Base-by-base conservation (phyloP, 2,797 vertebrate genomes). In the Gallinago nigripennis region DNA sequence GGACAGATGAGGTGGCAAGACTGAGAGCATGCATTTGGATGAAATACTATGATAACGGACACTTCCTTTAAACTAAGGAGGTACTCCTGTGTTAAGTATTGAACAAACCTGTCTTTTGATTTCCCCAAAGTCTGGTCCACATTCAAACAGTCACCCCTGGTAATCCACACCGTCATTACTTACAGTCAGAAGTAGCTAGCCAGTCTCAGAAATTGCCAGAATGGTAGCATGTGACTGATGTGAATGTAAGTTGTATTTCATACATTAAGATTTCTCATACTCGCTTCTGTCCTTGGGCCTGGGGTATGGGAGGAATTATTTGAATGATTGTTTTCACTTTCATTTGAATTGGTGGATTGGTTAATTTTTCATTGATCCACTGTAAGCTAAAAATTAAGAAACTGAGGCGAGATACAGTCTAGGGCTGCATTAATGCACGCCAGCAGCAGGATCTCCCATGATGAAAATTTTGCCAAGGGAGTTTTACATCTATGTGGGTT, bases 1-100 rank as follows among this genome's bases (percentile, higher is more conserved):
- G 88, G 92, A 86, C 69, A 93, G 53, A 50, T 86, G 70, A 90
- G 24, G 16, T 87, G 68, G 56, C 35, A 87, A 45, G 85, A 43
- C 61, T 61, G 66, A 94, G 14, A 51, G 17, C 35, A 35, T 48
- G 31, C 16, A 9, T 86, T 90, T 82, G 72, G 43, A 60, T 88
- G 7, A 95, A 94, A 86, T 57, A 45, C 12, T 53, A 1, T 48
- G 30, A 24, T 82, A 65, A 87, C 90, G 28, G 53, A 61, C 45
- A 61, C 33, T 90, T 84, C 39, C 60, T 90, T 91, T 84, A 53
- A 91, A 65, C 25, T 25, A 43, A 87, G 39, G 12, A 75, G 25
- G 7, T 68, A 68, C 12, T 78, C 17, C 12, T 0, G 0, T 8
- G 11, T 68, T 70, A 79, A 45, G 16, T 53, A 28, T 82, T 60